These are phyloP conservation scores for Prorops nasuta DNA, from an alignment of 1,140 invertebrate species.

Conservation along the genomic window DNA sequence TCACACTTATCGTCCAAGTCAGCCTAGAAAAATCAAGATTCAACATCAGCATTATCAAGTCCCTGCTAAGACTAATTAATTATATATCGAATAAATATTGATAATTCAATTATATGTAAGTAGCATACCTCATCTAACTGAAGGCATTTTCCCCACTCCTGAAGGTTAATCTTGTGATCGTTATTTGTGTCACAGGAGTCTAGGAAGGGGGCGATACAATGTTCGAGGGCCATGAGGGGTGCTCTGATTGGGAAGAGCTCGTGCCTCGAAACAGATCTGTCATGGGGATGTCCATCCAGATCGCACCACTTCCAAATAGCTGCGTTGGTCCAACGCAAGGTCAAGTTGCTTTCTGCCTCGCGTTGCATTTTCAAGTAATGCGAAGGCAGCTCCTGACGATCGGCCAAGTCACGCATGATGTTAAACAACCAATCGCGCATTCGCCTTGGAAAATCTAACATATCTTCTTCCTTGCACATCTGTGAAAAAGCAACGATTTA, in stretches of 20 bases:
- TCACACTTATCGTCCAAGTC: constrained; percentile 64
- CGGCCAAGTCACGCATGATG: constrained; percentile 91
- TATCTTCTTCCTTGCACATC: constrained; percentile 79
- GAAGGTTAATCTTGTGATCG: constrained; percentile 84
- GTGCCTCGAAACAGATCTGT: constrained; percentile 84
- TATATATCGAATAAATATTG: no score
- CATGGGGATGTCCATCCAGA: constrained; percentile 83
- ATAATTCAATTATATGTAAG: constrained; percentile 1
- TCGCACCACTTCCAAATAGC: constrained; percentile 98
- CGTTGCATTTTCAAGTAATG: constrained; percentile 83
- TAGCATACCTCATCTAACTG: constrained; percentile 71
- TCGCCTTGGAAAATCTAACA: constrained; percentile 86
- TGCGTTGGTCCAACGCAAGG: constrained; percentile 82
- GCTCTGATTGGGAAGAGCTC: constrained; percentile 93
- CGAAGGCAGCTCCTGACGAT: constrained; percentile 80
- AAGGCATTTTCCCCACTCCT: constrained; percentile 91
- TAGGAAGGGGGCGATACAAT: constrained; percentile 93
- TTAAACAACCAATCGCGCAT: constrained; percentile 98
- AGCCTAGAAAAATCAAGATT: constrained; percentile 59
- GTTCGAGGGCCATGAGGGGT: constrained; percentile 87
- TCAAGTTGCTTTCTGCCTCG: constrained; percentile 83
- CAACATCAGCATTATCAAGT: no score
- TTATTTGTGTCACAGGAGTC: constrained; percentile 83
- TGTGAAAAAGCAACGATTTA: no score
- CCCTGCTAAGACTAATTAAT: no score